Evolutionary conservation across 2,113 vertebrate genomes (phyloP).

Genomic region (Mastomys coucha): DNA sequence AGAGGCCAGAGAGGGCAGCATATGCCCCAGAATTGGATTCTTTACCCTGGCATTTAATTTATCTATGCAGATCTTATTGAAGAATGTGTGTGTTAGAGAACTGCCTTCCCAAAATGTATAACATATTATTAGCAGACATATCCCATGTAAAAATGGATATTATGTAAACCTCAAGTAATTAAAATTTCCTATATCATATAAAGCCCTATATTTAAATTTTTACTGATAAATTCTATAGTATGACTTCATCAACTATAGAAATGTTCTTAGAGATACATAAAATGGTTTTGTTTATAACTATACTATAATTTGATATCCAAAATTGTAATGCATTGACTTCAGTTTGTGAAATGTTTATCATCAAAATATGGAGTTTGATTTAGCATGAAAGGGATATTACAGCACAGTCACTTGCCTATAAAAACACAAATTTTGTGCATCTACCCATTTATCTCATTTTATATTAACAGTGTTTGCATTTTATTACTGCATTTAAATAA

Average conservation of each 20-base stretch:
- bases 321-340: not conserved
- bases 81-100: not conserved
- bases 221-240: not conserved
- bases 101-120: not conserved
- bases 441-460: not conserved
- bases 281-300: not conserved
- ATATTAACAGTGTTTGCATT: not conserved
- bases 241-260: not conserved
- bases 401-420: not conserved
- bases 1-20: conserved; percentile 74
- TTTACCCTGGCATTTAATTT: not conserved
- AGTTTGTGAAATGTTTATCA: conserved; percentile 30
- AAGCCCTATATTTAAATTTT: not conserved
- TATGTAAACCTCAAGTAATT: not conserved
- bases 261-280: not conserved
- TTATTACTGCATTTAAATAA: not conserved
- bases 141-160: not conserved
- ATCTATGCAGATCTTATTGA: not conserved
- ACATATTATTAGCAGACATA: not conserved
- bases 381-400: conserved; percentile 6
- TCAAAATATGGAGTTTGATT: conserved; percentile 1
- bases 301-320: not conserved
- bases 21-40: conserved; percentile 66
- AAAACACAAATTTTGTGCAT: not conserved
- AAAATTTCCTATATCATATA: not conserved